phyloP scores from a whole-genome alignment of 1,140 invertebrate genomes.

The Orchestia grillus region DNA sequence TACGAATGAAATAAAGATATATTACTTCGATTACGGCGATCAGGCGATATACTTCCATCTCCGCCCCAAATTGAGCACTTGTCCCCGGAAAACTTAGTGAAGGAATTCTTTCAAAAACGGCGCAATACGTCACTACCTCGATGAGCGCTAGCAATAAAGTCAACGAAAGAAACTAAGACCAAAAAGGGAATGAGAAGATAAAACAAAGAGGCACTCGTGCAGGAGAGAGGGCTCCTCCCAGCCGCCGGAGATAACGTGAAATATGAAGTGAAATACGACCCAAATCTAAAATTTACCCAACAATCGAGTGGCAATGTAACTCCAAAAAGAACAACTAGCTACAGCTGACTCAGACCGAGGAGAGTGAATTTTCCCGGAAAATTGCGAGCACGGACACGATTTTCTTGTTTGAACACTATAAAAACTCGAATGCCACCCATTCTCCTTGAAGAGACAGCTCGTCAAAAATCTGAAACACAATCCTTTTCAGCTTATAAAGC shows the following conservation, averaged over 20 bases:
- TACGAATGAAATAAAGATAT: no score
- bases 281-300: neutral
- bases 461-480: neutral
- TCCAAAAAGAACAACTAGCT: neutral
- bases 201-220: neutral
- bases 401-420: neutral
- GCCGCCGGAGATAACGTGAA: neutral
- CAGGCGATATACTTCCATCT: neutral
- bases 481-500: neutral
- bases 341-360: neutral
- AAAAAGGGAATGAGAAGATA: neutral
- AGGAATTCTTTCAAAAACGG: neutral
- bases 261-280: neutral
- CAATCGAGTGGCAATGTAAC: neutral
- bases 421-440: neutral
- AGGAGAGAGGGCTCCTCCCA: neutral
- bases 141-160: neutral
- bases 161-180: neutral
- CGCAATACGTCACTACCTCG: neutral
- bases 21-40: neutral
- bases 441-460: neutral
- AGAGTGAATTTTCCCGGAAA: neutral
- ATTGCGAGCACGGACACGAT: neutral
- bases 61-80: neutral
- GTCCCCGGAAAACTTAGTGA: neutral